Evolutionary conservation across 2,113 vertebrate species (phyloP).

Genomic region (Larimichthys crocea): DNA sequence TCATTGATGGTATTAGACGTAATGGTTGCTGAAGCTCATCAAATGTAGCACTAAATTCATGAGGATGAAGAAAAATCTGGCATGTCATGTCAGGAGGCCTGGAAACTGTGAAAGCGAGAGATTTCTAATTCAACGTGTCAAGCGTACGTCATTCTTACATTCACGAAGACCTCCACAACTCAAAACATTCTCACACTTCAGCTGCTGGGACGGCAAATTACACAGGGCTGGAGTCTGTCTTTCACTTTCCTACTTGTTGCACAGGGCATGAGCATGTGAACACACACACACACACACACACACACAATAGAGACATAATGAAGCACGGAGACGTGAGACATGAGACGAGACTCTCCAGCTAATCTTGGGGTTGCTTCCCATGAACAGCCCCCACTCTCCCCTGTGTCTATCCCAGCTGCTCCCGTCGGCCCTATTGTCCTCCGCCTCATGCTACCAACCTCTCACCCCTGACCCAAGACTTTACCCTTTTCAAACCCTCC

Average conservation of each 20-base stretch:
- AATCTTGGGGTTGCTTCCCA: constrained; percentile 74
- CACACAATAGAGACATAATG: constrained; percentile 75
- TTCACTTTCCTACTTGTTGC: constrained; percentile 61
- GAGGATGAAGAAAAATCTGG: not conserved
- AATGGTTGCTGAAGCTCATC: not conserved
- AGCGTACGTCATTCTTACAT: not conserved
- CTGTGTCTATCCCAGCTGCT: constrained; percentile 62
- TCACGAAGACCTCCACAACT: constrained; percentile 2
- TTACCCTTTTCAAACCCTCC: constrained; percentile 59
- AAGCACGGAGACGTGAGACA: constrained; percentile 61
- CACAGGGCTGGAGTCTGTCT: constrained; percentile 24
- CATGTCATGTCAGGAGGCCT: not conserved
- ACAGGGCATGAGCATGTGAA: constrained; percentile 51
- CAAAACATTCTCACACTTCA: constrained; percentile 63
- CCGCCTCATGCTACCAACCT: constrained; percentile 66
- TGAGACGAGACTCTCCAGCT: constrained; percentile 69
- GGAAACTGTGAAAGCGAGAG: constrained; percentile 3
- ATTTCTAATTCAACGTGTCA: not conserved
- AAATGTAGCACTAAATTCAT: not conserved
- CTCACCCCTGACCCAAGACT: constrained; percentile 79
- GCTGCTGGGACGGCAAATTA: constrained; percentile 52
- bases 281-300: constrained; percentile 52
- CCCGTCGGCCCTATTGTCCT: constrained; percentile 69
- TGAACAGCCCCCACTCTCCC: constrained; percentile 50
- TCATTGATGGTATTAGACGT: not conserved